These are phyloP conservation scores for Scaptomyza hsui DNA, from an alignment of 1,140 invertebrate genomes.

Conservation along the genomic window DNA sequence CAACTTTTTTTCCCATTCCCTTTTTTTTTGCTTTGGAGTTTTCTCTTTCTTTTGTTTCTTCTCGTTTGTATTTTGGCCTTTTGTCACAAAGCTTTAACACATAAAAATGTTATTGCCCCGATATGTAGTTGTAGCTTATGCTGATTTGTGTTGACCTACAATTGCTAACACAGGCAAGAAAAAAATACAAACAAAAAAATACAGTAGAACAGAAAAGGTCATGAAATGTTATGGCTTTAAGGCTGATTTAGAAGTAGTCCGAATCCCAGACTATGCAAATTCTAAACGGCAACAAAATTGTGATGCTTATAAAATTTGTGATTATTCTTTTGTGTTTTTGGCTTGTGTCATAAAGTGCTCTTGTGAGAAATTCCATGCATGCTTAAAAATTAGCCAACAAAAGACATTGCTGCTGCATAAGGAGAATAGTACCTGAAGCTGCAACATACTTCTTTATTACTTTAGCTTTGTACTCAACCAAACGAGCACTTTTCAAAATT, in stretches of 20 bases:
- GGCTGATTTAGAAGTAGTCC: conserved; percentile 58
- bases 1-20: conserved; percentile 49
- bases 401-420: not conserved
- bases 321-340: not conserved
- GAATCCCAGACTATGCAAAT: conserved; percentile 30
- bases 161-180: conserved; percentile 40
- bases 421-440: not conserved
- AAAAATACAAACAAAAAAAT: not conserved
- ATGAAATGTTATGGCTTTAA: conserved; percentile 65
- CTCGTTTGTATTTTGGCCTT: conserved; percentile 61
- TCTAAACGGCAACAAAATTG: conserved; percentile 28
- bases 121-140: conserved; percentile 76
- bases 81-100: conserved; percentile 81
- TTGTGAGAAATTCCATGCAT: not conserved
- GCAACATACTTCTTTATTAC: not conserved
- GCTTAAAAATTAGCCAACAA: not conserved
- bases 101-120: conserved; percentile 81
- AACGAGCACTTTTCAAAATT: not conserved
- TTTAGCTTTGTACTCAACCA: not conserved
- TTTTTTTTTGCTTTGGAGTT: conserved; percentile 10
- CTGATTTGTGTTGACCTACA: conserved; percentile 77
- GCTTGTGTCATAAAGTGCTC: not conserved
- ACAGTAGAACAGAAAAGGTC: not conserved
- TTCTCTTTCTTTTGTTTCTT: conserved; percentile 25
- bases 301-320: conserved; percentile 28